Evolutionary conservation across 2,113 vertebrate species (phyloP), one percentile per base, ranked within the genome.

Genomic region (Asarcornis scutulata): DNA sequence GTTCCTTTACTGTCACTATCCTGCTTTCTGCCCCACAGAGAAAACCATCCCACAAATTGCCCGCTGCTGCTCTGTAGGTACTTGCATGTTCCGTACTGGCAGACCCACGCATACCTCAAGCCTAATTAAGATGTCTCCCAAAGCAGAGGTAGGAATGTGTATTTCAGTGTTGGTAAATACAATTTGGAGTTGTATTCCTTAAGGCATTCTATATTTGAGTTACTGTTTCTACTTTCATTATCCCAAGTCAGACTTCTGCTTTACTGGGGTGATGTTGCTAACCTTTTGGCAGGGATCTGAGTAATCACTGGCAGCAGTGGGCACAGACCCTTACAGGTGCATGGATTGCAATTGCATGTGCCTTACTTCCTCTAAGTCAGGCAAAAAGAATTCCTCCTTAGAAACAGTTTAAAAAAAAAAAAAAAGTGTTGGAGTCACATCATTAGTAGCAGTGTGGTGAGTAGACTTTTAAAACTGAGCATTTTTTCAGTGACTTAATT

Each of bases 1-100:
- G 8, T 6, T 31, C 66, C 66, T 46, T 50, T 36, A 34, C 16
- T 50, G 40, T 40, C 7, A n/a, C 2, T 66, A 8, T 42, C 27
- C 7, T 2, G 3, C 27, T 34, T 11, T 21, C 10, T 8, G 2
- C 3, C 7, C 38, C 10, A 4, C 4, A 11, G 40, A 66, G 22
- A 31, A 20, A n/a, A 9, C n/a, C 29, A 63, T 20, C 72, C n/a
- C n/a, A 7, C 25, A 14, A n/a, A 34, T 15, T 21, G 10, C 17
- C 48, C 13, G 0, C 26, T 48, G 72, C 58, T 72, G 31, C 55
- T 36, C 31, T 80, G 32, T 46, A 25, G 40, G 67, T 38, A 22
- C 3, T 7, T 25, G 40, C 6, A 3, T 20, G 2, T 25, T 52
- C 34, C 13, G 7, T 13, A 11, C 32, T 31, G 29, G 60, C 36